Evolutionary conservation across 2,797 vertebrate genomes (phyloP).

Genomic region (Brachyrhaphis roseni): DNA sequence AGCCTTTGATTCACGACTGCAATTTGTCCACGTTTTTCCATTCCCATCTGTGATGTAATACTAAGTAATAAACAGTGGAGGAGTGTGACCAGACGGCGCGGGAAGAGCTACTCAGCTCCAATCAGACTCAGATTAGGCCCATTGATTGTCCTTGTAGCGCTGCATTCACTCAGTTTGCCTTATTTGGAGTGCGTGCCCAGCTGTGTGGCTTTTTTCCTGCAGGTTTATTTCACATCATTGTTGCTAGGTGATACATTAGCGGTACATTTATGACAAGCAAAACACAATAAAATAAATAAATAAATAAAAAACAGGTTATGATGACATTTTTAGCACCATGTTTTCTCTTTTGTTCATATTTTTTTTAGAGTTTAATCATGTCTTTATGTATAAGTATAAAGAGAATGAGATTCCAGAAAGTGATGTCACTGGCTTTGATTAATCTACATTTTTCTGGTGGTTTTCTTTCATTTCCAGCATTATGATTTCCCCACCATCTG

Average conservation of each 20-base stretch:
- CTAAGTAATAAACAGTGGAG: not conserved
- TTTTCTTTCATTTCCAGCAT: not conserved
- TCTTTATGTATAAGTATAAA: not conserved
- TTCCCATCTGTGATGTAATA: not conserved
- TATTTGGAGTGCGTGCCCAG: not conserved
- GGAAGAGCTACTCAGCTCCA: conserved; percentile 4
- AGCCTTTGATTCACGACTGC: not conserved
- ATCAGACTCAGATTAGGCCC: conserved; percentile 24
- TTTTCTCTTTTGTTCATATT: not conserved
- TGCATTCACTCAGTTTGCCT: conserved; percentile 16
- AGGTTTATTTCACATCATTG: not conserved
- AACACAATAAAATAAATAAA: not conserved
- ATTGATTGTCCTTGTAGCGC: conserved; percentile 57
- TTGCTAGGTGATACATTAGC: not conserved
- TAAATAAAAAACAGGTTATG: not conserved
- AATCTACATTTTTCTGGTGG: not conserved
- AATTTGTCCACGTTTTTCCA: not conserved
- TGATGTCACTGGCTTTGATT: not conserved
- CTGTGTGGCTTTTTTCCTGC: not conserved
- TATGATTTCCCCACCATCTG: not conserved
- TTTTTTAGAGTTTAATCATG: not conserved
- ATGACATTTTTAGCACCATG: not conserved
- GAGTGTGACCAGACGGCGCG: not conserved
- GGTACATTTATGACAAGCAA: not conserved
- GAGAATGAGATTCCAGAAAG: not conserved